Evolutionary conservation across 2,888 invertebrate species (phyloP), one percentile per base, ranked within the genome.

Genomic region (Idaea biselata): DNA sequence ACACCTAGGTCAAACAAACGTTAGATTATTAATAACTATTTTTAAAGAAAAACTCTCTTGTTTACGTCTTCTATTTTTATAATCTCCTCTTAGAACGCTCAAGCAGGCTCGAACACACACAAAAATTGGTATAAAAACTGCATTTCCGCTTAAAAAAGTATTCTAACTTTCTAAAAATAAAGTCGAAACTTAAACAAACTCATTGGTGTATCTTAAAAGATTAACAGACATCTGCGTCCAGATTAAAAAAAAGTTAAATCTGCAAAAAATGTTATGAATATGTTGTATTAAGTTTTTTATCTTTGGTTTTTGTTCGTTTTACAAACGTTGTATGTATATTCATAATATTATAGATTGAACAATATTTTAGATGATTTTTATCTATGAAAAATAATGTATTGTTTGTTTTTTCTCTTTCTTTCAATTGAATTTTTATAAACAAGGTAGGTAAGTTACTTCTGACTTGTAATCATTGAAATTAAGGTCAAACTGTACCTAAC

Each of bases 31-130:
- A 44, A 33, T 44, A 3, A 14, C 14, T 44, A 44, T 44, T 44
- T 8, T 11, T 44, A 8, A 44, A 11, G 14, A 44, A 44, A 44
- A 44, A 14, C 55, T 16, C 7, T 44, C 44, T 44, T 44, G 44
- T 44, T 44, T 44, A 44, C 44, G 8, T 44, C 8, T 74, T 77
- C 75, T 77, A 79, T 78, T 81, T 78, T 78, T 83, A 82, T 82
- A 82, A 83, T 78, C 67, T 70, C 73, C 74, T 76, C 74, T 72
- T n/a, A n/a, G 77, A 75, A 76, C 74, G 74, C 72, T 61, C 70
- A 64, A 73, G 72, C 76, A 74, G 73, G 72, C 70, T 71, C 68
- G 67, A 70, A 73, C 72, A 63, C 65, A 60, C 59, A 70, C 70
- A 44, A 44, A 44, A 44, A 11, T 44, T 44, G 11, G 11, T 44